Percentiles rank a stretch among this genome's conserved stretches.
Conservation (phyloP, 1,140 invertebrate genomes). For the Dendroctonus ponderosae region DNA sequence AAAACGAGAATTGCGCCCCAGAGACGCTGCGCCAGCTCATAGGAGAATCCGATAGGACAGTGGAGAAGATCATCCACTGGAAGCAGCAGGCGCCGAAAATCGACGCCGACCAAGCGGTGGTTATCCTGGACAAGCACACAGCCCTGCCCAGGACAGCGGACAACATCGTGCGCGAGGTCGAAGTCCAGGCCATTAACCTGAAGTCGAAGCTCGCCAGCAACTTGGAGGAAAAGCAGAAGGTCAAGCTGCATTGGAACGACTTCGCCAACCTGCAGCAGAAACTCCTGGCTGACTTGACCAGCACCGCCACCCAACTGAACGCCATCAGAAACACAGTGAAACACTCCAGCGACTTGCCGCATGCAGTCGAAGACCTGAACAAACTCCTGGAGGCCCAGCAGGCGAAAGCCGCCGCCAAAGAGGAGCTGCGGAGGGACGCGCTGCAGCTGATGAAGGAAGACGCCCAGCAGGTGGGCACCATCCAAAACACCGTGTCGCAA, state of each 20-base stretch:
- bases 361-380: conserved; percentile 59
- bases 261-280: conserved; percentile 62
- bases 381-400: conserved; percentile 56
- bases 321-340: conserved; percentile 56
- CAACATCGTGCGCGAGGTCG: conserved; percentile 67
- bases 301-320: conserved; percentile 56
- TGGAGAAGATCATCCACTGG: conserved; percentile 67
- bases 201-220: conserved; percentile 65
- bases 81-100: conserved; percentile 66
- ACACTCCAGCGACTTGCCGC: conserved; percentile 58
- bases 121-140: conserved; percentile 66
- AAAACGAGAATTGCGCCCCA: conserved; percentile 64
- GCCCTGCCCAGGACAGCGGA: conserved; percentile 67
- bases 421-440: conserved; percentile 68
- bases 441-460: conserved; percentile 76
- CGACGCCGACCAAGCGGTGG: conserved; percentile 60
- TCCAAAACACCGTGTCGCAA: conserved; percentile 73
- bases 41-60: conserved; percentile 65
- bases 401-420: conserved; percentile 57
- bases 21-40: conserved; percentile 65
- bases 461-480: conserved; percentile 70
- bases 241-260: conserved; percentile 66
- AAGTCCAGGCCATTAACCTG: conserved; percentile 64
- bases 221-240: conserved; percentile 65
- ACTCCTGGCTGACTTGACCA: conserved; percentile 62